Evolutionary conservation across 30 jellyfish, hydroid and myxozoan species (phyloP).

Genomic region (Morbakka virulenta): DNA sequence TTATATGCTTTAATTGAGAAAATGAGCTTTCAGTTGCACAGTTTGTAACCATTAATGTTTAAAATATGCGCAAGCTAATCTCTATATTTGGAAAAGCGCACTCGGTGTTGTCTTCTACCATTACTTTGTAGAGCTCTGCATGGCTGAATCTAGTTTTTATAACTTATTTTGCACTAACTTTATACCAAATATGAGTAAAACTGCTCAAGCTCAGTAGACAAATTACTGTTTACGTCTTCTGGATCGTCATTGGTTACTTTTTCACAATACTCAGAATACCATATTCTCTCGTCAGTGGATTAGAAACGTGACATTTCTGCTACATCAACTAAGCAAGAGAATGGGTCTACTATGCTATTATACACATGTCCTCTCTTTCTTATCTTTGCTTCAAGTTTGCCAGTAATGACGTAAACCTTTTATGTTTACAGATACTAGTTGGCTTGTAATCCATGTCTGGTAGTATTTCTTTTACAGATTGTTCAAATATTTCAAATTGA

Average conservation of each 20-base stretch:
- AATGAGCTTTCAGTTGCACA: neutral
- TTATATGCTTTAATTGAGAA: neutral
- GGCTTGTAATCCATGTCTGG: neutral
- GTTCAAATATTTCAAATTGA: neutral
- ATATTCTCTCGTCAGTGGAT: neutral
- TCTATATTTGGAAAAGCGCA: neutral
- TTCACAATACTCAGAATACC: neutral
- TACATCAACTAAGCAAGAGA: neutral
- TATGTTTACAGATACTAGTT: neutral
- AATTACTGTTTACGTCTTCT: neutral
- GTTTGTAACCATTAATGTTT: neutral
- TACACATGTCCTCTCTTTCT: neutral
- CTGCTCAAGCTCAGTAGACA: neutral
- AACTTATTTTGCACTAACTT: neutral
- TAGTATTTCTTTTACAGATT: neutral
- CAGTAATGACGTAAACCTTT: neutral
- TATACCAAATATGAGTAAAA: neutral
- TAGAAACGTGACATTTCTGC: neutral
- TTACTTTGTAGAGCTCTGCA: neutral
- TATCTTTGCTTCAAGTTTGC: neutral
- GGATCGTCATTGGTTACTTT: neutral
- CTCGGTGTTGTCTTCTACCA: neutral
- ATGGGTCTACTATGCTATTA: neutral
- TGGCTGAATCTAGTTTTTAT: neutral
- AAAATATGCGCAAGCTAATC: neutral